phyloP scores from a whole-genome alignment of 2,113 vertebrate genomes.

The Polypterus senegalus region DNA sequence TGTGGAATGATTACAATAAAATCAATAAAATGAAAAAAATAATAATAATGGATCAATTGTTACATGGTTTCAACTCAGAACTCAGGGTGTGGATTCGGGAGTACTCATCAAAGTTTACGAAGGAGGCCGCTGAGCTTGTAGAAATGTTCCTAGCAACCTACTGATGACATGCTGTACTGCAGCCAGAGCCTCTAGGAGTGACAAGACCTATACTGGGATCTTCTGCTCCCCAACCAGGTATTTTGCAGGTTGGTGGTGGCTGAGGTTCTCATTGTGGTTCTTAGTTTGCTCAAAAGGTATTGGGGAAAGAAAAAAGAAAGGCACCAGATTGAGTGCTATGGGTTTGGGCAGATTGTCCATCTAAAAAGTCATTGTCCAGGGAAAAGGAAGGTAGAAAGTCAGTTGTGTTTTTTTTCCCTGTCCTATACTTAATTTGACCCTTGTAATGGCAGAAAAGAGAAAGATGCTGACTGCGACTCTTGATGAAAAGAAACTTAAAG shows the following conservation, averaged over 20 bases:
- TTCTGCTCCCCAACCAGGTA: not conserved
- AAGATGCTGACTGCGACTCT: not conserved
- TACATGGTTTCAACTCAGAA: slow-evolving; percentile 10
- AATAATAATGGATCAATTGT: not conserved
- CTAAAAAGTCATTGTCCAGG: not conserved
- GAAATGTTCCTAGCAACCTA: slow-evolving; percentile 6
- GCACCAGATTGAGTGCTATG: not conserved
- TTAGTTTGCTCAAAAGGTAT: not conserved
- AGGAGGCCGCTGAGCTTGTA: slow-evolving; percentile 8
- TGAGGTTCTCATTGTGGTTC: not conserved
- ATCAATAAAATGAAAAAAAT: too few relatives aligned
- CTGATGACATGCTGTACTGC: not conserved
- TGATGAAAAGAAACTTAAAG: not conserved
- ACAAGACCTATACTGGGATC: not conserved
- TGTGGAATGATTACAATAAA: too few relatives aligned
- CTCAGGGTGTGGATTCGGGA: slow-evolving; percentile 10
- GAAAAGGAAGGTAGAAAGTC: not conserved
- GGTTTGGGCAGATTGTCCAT: not conserved
- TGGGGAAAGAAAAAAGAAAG: not conserved
- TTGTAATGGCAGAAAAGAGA: not conserved
- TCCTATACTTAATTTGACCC: not conserved
- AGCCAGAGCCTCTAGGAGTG: not conserved
- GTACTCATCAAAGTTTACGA: slow-evolving; percentile 4
- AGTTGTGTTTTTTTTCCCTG: not conserved
- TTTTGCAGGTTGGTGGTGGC: not conserved